Percentiles rank a stretch among this genome's conserved stretches.
Evolutionary conservation across 2,797 vertebrate genomes (phyloP).

Genomic region (Smutsia temminckii): DNA sequence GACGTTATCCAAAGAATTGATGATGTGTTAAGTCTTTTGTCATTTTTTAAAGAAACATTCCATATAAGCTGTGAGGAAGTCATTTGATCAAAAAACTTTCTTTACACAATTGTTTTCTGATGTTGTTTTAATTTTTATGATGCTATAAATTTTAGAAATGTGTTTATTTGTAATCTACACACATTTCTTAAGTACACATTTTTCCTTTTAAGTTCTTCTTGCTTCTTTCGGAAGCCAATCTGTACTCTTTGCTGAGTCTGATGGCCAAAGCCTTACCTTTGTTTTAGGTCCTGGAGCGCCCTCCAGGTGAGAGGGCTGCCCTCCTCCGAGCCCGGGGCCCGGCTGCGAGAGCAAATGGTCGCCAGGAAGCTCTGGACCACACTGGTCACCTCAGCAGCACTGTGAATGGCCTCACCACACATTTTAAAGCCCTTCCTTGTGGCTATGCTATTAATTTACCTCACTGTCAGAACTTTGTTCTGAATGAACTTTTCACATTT

Average conservation of each 20-base stretch:
- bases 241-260: accelerated
- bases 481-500: too few species aligned
- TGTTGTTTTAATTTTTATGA: not conserved
- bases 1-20: not conserved
- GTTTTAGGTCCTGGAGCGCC: accelerated
- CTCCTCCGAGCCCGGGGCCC: accelerated
- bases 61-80: accelerated
- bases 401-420: accelerated
- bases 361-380: accelerated
- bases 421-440: accelerated
- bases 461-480: not conserved
- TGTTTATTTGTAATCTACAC: not conserved
- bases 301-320: accelerated
- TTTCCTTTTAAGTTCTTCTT: not conserved
- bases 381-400: accelerated
- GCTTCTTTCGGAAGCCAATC: accelerated
- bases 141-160: not conserved
- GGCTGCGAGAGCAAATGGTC: accelerated
- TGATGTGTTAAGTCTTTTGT: not conserved
- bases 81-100: not conserved
- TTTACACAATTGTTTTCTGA: too few species aligned
- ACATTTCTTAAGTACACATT: too few species aligned
- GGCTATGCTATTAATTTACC: accelerated
- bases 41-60: not conserved
- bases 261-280: accelerated